Conservation (phyloP, 2,113 vertebrate species). For the Rhinolophus ferrumequinum region DNA sequence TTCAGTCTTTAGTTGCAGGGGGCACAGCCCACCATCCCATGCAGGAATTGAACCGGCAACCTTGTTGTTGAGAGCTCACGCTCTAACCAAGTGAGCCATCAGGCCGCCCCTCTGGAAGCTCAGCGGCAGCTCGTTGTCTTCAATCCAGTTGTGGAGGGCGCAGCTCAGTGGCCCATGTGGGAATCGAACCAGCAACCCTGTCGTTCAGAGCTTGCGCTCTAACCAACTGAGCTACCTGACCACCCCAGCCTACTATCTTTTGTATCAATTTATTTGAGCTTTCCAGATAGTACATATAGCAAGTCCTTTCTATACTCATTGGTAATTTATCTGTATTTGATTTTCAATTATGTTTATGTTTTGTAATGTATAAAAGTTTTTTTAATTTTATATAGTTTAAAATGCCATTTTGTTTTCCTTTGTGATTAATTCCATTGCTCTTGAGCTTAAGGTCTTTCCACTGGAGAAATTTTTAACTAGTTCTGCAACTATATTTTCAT, state of each 20-base stretch:
- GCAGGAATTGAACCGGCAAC: too few species aligned
- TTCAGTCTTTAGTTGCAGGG: too few species aligned
- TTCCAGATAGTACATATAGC: constrained; percentile 8
- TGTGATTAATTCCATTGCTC: constrained; percentile 17
- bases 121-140: too few species aligned
- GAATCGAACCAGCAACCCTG: too few species aligned
- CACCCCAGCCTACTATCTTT: not conserved
- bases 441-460: constrained; percentile 23
- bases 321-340: constrained; percentile 14
- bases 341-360: not conserved
- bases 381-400: not conserved
- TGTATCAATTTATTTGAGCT: constrained; percentile 31
- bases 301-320: constrained; percentile 1
- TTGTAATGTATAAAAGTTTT: constrained; percentile 16
- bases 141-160: too few species aligned
- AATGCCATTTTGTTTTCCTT: not conserved
- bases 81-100: too few species aligned
- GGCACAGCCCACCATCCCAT: too few species aligned
- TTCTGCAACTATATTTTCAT: constrained; percentile 42
- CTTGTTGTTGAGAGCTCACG: too few species aligned
- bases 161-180: too few species aligned
- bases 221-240: too few species aligned
- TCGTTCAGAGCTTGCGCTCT: too few species aligned
- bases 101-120: too few species aligned
- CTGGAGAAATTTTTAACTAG: not conserved